Evolutionary conservation across 2,888 invertebrate species (phyloP).

Genomic region (Baccha elongata): DNA sequence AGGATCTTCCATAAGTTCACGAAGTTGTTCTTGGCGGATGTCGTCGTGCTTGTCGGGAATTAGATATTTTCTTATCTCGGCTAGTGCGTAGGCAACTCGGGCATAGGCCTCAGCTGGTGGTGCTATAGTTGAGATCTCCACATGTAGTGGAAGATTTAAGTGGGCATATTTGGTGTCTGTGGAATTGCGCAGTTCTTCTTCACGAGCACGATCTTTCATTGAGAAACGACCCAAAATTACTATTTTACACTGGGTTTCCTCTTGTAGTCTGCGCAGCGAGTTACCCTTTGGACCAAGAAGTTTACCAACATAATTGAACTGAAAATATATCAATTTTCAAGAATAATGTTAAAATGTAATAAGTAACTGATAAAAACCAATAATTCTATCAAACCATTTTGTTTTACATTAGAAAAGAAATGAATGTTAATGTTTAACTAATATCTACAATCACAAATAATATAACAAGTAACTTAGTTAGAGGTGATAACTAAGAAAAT

Average conservation of each 20-base stretch:
- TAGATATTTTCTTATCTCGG: slow-evolving; percentile 88
- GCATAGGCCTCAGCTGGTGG: slow-evolving; percentile 94
- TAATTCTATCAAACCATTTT: too few species aligned
- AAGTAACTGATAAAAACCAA: too few species aligned
- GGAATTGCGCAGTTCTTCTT: slow-evolving; percentile 90
- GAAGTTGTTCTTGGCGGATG: slow-evolving; percentile 92
- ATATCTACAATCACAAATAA: too few species aligned
- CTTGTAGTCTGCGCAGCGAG: slow-evolving; percentile 95
- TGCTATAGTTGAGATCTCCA: slow-evolving; percentile 93
- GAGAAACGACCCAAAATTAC: slow-evolving; percentile 96
- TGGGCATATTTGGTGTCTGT: slow-evolving; percentile 95
- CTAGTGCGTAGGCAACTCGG: slow-evolving; percentile 92
- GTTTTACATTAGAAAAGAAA: too few species aligned
- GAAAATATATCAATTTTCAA: slow-evolving; percentile 77
- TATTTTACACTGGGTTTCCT: slow-evolving; percentile 98
- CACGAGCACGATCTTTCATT: slow-evolving; percentile 94
- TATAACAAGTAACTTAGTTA: too few species aligned
- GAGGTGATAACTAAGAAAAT: too few species aligned
- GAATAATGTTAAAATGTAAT: not conserved
- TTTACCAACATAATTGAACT: slow-evolving; percentile 98
- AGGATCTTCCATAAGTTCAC: slow-evolving; percentile 85
- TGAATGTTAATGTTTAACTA: too few species aligned
- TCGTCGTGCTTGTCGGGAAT: slow-evolving; percentile 88
- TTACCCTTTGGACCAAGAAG: slow-evolving; percentile 96
- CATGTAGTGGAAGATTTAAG: slow-evolving; percentile 93